Base-by-base conservation (phyloP, 1,140 invertebrate species). In the Ruditapes philippinarum region DNA sequence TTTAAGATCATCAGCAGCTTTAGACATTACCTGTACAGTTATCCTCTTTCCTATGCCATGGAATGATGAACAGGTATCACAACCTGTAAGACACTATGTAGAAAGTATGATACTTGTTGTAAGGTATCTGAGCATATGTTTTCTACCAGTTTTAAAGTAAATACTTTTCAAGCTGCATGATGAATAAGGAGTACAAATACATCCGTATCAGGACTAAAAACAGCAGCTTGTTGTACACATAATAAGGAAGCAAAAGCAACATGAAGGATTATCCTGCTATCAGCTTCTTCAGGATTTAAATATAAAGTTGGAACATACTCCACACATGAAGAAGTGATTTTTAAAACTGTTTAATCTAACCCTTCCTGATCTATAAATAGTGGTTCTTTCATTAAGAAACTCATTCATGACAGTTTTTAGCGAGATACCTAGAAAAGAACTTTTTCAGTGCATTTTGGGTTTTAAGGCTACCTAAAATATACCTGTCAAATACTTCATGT, bases 81-180 rank as follows among this genome's bases (percentile, higher is more conserved):
- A 79, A 9, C 76, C 76, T 51, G 76, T 79, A 25, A 79, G 49
- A 51, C 76, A 79, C 25, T 79, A 79, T n/a, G 51, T 45, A 12
- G 76, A 25, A 25, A 79, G 40, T 45, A 79, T 25, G 31, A 79
- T 79, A 19, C 51, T 79, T 31, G n/a, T 49, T 49, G 45, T 49
- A 49, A 17, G 17, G 33, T 80, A 25, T 11, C 19, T 54, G 25
- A 36, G 78, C 36, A 49, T 36, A 70, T 12, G 3, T 22, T 31
- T 17, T 70, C 81, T 45, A 40, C 62, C 81, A 49, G 81, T 68
- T 31, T 22, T 25, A 2, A 70, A 17, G 49, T 12, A 83, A 11
- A 83, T 4, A 11, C 28, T n/a, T 60, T 60, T 12, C 57, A 17
- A 9, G 36, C 22, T 33, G 28, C 14, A n/a, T n/a, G 36, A 33